Conservation (phyloP, 2,888 invertebrate genomes). For the Endotricha flammealis region DNA sequence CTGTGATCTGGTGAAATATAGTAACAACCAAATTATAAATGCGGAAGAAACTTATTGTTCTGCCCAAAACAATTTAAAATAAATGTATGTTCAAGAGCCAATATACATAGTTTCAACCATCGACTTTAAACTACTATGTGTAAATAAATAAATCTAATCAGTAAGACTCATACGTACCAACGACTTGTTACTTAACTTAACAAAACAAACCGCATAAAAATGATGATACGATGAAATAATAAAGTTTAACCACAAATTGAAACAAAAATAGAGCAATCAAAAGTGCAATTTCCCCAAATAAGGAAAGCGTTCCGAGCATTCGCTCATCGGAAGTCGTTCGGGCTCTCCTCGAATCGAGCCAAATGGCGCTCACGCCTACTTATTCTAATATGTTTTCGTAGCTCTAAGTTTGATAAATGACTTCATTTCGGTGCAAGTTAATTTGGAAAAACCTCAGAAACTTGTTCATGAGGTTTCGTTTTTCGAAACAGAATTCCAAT, state of each 20-base stretch:
- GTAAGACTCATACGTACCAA: no score
- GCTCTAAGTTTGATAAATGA: slow-evolving; percentile 18
- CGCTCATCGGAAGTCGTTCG: slow-evolving; percentile 53
- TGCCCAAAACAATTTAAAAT: no score
- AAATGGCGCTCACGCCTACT: slow-evolving; percentile 42
- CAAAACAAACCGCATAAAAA: no score
- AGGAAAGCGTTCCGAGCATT: slow-evolving; percentile 43
- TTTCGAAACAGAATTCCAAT: not conserved
- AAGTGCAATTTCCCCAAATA: slow-evolving; percentile 48
- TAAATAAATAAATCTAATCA: no score
- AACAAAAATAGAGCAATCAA: slow-evolving; percentile 50
- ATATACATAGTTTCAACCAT: no score
- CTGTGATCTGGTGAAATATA: no score
- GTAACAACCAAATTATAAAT: no score
- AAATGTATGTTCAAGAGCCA: no score
- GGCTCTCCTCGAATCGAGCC: slow-evolving; percentile 47
- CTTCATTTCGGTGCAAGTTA: slow-evolving; percentile 11
- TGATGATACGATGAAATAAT: slow-evolving; percentile 3
- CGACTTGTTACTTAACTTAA: no score
- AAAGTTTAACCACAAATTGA: slow-evolving; percentile 19
- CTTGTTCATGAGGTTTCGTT: not conserved
- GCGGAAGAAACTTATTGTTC: no score
- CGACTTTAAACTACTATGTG: no score
- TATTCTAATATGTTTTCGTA: slow-evolving; percentile 32
- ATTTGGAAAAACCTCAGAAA: slow-evolving; percentile 7